Base-by-base conservation (phyloP, 2,888 invertebrate species). In the Glyphotaelius pellucidus region DNA sequence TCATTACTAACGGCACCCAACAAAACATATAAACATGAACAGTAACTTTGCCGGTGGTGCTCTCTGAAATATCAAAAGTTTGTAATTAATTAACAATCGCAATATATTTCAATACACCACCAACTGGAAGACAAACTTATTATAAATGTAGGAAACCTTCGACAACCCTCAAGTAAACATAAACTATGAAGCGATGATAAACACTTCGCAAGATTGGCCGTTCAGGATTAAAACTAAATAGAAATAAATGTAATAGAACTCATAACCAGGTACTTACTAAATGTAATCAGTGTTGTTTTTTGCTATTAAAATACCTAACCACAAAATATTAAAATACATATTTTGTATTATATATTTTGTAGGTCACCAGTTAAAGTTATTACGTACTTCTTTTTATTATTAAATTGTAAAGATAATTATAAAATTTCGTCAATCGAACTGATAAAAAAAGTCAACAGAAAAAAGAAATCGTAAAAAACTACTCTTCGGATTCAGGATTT, bases 91-190 rank as follows among this genome's bases (percentile, higher is more conserved):
- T 67, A 67, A 67, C 67, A 67, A 67, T 67, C n/a, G 67, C 67
- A 67, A 67, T 67, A 67, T 67, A 67, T 67, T 67, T 67, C 67
- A 67, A 67, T 67, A 67, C n/a, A 67, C 67, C 25, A 67, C 67
- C 67, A 67, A 67, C 25, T 67, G 67, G 67, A 67, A 67, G 67
- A 67, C 67, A 1, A 67, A 67, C 67, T 67, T 67, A 67, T 67
- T 67, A 67, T 67, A 67, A 67, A 67, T 67, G 67, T 67, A 67
- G 25, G 67, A 7, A 67, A 67, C 67, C 67, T 67, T 67, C 67
- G 67, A 42, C 86, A 47, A 42, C 86, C 86, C 86, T 86, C 25
- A 42, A 85, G 86, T 35, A 42, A 38, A 42, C 86, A 86, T 42
- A 86, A 86, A 42, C 86, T 86, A n/a, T n/a, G 25, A 25, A n/a